phyloP scores from a whole-genome alignment of 2,113 vertebrate species.

The Peromyscus leucopus region DNA sequence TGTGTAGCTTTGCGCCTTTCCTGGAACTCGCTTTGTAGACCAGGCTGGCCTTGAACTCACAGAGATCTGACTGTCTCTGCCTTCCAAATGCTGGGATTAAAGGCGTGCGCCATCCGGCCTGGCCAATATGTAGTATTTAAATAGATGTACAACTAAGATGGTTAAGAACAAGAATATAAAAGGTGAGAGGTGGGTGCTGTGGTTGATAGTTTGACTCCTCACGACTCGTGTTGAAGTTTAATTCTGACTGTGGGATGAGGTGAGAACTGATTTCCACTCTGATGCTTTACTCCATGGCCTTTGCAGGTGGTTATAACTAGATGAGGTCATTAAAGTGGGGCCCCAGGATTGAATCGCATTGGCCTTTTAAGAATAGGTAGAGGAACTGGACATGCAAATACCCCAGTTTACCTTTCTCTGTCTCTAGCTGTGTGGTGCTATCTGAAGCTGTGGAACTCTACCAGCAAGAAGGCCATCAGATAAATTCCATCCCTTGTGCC shows the following conservation, averaged over 20 bases:
- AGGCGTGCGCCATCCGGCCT: neutral
- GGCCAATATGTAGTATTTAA: neutral
- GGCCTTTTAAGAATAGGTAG: neutral
- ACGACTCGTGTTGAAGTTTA: neutral
- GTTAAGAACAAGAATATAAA: neutral
- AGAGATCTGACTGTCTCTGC: neutral
- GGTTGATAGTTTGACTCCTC: neutral
- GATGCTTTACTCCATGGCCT: neutral
- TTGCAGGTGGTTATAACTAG: neutral
- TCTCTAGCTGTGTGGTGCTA: neutral
- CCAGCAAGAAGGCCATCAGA: neutral
- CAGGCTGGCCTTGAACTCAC: neutral
- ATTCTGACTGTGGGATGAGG: neutral
- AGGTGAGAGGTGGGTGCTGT: neutral
- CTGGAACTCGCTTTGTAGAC: neutral
- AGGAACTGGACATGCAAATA: neutral
- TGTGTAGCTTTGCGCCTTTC: neutral
- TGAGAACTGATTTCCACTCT: neutral
- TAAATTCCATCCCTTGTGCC: neutral
- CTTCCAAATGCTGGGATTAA: neutral
- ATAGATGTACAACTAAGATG: neutral
- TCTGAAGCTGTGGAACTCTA: neutral
- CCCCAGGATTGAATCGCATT: neutral
- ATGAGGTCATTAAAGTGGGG: neutral
- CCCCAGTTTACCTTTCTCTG: neutral